phyloP scores from a whole-genome alignment of 2,797 vertebrate species.

The Pangasius macronema region DNA sequence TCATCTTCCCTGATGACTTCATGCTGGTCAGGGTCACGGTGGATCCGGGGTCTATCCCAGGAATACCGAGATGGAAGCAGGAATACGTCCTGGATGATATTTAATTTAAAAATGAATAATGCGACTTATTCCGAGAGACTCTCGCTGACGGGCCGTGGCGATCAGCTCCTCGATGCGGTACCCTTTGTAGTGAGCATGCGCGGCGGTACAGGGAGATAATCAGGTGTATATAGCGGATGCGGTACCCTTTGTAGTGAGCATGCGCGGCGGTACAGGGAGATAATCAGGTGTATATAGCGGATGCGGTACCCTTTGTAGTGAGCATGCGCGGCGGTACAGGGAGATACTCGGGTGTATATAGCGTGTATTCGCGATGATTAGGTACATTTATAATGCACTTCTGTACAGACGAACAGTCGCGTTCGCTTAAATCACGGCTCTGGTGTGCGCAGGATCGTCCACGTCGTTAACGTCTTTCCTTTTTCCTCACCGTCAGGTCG shows the following conservation, averaged over 20 bases:
- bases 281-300: too few relatives aligned
- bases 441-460: background rate
- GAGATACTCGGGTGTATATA: background rate
- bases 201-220: too few relatives aligned
- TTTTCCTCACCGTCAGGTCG: constrained; percentile 76
- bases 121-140: background rate
- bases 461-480: background rate
- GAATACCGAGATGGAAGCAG: background rate
- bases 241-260: background rate
- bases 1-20: background rate
- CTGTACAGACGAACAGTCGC: background rate
- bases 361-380: background rate
- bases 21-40: background rate
- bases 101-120: background rate
- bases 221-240: too few relatives aligned
- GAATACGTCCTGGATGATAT: background rate
- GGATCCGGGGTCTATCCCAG: background rate
- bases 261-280: too few relatives aligned
- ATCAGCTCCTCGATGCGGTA: background rate
- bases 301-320: background rate
- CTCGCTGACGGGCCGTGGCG: too few relatives aligned
- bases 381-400: background rate
- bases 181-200: background rate
- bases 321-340: background rate
- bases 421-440: background rate